Evolutionary conservation across 2,888 invertebrate genomes (phyloP).

Genomic region (Eudasyphora cyanicolor): DNA sequence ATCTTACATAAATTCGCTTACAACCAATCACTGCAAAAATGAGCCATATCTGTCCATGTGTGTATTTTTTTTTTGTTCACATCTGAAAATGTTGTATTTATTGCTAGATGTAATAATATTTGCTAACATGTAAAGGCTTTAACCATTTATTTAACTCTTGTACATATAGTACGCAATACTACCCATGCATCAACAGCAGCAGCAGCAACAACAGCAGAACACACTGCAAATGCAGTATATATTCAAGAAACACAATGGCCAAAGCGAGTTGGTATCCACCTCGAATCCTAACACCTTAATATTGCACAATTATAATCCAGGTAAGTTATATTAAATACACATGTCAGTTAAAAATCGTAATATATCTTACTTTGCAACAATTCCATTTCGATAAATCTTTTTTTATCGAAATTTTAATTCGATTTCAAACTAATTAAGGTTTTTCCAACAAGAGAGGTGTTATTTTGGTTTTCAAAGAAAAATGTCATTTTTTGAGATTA

Average conservation of each 20-base stretch:
- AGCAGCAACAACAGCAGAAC: constrained; percentile 67
- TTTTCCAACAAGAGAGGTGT: too few species aligned
- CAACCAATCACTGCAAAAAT: too few species aligned
- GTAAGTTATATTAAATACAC: constrained; percentile 45
- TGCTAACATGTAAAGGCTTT: neutral
- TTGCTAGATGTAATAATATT: neutral
- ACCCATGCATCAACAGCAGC: constrained; percentile 69
- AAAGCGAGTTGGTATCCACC: constrained; percentile 61
- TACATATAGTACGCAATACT: constrained; percentile 64
- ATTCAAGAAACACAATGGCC: constrained; percentile 76
- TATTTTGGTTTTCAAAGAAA: too few species aligned
- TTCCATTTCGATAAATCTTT: too few species aligned
- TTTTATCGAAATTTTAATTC: too few species aligned
- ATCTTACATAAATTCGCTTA: too few species aligned
- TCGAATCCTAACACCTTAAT: constrained; percentile 70
- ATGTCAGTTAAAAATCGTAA: too few species aligned
- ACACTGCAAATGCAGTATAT: constrained; percentile 73
- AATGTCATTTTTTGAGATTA: too few species aligned
- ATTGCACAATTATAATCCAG: constrained; percentile 72
- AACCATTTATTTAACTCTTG: neutral
- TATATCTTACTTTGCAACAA: too few species aligned
- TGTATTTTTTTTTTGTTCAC: too few species aligned
- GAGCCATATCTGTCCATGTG: too few species aligned
- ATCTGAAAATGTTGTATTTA: neutral
- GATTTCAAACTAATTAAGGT: too few species aligned